phyloP scores from a whole-genome alignment of 2,113 vertebrate genomes.

The Paramormyrops kingsleyae region DNA sequence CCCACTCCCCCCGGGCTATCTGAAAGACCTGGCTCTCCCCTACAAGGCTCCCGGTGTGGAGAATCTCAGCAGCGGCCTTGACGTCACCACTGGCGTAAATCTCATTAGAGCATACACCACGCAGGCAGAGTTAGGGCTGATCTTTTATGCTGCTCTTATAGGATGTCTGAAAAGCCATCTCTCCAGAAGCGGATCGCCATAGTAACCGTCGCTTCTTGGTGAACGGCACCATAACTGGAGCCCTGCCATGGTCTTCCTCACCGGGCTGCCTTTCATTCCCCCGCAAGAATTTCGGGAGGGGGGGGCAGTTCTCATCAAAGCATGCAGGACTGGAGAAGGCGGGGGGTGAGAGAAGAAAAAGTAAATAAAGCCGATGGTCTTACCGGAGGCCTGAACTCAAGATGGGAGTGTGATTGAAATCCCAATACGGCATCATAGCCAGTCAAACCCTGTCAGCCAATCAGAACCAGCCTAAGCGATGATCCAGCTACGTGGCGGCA shows the following conservation, averaged over 20 bases:
- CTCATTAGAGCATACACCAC: background rate
- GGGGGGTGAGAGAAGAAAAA: background rate
- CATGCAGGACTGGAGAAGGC: background rate
- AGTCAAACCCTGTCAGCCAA: too few relatives aligned
- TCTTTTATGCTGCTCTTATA: background rate
- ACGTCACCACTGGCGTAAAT: background rate
- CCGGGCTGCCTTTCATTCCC: constrained; percentile 5
- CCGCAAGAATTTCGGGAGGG: background rate
- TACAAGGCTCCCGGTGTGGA: background rate
- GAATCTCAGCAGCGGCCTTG: background rate
- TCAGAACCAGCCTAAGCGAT: background rate
- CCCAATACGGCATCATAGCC: background rate
- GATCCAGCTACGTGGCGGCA: too few relatives aligned
- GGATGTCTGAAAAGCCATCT: background rate
- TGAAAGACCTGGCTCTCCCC: background rate
- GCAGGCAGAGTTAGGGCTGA: background rate
- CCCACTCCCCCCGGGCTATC: background rate
- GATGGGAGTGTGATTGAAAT: background rate
- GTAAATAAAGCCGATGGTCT: background rate
- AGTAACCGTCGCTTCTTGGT: background rate
- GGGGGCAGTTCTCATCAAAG: background rate
- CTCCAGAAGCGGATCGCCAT: background rate
- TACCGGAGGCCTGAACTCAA: background rate
- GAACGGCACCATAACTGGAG: constrained; percentile 16
- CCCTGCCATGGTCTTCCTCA: background rate